Percentiles rank a stretch among this genome's conserved stretches.
These are phyloP conservation scores for Microtus oregoni DNA, from an alignment of 2,113 vertebrate species.

Conservation along the genomic window DNA sequence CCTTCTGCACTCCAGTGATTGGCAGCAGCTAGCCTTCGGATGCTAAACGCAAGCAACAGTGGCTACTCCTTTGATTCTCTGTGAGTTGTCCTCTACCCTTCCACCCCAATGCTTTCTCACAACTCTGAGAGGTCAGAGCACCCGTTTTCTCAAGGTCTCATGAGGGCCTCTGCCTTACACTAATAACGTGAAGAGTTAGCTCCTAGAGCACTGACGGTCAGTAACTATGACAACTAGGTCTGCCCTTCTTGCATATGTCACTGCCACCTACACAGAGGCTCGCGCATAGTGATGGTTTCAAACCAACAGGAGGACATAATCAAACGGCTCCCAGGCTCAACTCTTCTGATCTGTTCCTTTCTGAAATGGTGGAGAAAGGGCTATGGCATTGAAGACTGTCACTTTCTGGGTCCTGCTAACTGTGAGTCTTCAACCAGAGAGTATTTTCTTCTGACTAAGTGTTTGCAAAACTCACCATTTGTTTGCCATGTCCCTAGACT, in stretches of 20 bases:
- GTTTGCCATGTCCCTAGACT: neutral
- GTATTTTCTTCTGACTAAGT: neutral
- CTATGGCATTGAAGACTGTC: neutral
- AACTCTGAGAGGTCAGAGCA: neutral
- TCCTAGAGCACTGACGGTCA: neutral
- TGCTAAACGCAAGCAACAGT: neutral
- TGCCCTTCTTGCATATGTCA: accelerated
- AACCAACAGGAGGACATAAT: neutral
- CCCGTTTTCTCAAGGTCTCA: neutral
- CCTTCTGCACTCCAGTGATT: accelerated
- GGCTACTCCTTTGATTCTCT: neutral
- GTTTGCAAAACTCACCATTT: neutral
- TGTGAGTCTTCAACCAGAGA: neutral
- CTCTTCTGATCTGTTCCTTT: conserved; percentile 19
- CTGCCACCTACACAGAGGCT: neutral
- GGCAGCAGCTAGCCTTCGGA: neutral
- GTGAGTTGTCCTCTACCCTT: neutral
- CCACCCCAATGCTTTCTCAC: neutral
- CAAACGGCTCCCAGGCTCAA: neutral
- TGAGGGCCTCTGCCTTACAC: neutral
- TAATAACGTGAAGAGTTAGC: neutral
- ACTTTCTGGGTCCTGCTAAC: neutral
- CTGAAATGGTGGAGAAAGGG: neutral
- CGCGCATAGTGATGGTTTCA: accelerated
- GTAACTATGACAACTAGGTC: neutral